These are phyloP conservation scores for Poliocrania exsul DNA, from an alignment of 2,797 vertebrate genomes.

Conservation along the genomic window DNA sequence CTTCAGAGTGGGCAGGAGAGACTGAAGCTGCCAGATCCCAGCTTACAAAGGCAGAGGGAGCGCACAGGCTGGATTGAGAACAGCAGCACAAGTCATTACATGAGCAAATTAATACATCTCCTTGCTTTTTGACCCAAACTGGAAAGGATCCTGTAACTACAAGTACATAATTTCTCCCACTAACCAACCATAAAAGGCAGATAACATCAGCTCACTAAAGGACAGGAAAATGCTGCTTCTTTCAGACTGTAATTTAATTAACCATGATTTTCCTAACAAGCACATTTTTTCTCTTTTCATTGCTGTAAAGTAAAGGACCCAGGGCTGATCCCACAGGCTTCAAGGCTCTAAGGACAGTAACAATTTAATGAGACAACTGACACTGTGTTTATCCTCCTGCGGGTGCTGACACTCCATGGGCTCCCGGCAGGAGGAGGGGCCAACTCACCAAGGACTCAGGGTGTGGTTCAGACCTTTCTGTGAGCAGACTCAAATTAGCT, in stretches of 20 bases:
- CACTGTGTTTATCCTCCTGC: not conserved
- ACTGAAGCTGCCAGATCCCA: too few species aligned
- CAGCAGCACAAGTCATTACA: not conserved
- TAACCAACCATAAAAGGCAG: not conserved
- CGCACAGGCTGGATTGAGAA: not conserved
- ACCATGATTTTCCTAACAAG: not conserved
- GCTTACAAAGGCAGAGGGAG: not conserved
- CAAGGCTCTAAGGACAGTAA: conserved; percentile 10
- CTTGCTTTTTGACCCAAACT: not conserved
- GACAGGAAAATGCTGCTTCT: not conserved
- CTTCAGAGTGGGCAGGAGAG: not conserved
- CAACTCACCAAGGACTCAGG: not conserved
- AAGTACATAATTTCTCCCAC: not conserved
- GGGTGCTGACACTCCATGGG: not conserved
- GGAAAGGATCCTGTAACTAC: not conserved
- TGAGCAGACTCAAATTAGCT: not conserved
- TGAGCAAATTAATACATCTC: not conserved
- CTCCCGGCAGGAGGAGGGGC: not conserved
- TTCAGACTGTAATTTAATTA: conserved; percentile 17
- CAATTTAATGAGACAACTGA: conserved; percentile 12
- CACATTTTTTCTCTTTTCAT: not conserved
- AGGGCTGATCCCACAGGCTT: not conserved
- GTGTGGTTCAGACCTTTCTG: not conserved
- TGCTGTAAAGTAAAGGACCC: not conserved
- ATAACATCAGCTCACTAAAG: not conserved